Conservation (phyloP, 2,888 invertebrate genomes). For the Aquatica leii region DNA sequence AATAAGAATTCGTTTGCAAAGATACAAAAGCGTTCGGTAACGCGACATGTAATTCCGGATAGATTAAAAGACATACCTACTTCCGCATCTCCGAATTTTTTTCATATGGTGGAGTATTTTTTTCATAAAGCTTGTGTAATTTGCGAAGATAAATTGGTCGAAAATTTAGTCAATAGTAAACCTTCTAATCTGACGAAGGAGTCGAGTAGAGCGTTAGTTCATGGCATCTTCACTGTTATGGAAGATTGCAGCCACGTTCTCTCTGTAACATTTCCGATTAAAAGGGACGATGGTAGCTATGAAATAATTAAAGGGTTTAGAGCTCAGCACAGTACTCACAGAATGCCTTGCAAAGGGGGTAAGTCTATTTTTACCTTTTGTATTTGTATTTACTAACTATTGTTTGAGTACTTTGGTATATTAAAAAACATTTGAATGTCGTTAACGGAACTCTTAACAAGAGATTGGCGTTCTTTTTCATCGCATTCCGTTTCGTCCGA, state of each 20-base stretch:
- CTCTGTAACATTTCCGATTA: constrained; percentile 93
- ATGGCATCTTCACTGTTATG: constrained; percentile 94
- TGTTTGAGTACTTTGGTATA: too few species aligned
- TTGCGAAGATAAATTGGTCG: constrained; percentile 88
- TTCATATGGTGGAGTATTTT: constrained; percentile 99
- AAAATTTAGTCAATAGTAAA: constrained; percentile 74
- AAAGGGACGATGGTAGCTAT: constrained; percentile 95
- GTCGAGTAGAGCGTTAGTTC: constrained; percentile 92
- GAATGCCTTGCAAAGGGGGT: constrained; percentile 99
- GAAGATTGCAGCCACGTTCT: constrained; percentile 94
- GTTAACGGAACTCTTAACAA: too few species aligned
- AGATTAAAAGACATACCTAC: constrained; percentile 81
- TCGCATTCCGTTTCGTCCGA: too few species aligned
- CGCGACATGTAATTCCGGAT: constrained; percentile 79
- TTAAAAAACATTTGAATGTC: too few species aligned
- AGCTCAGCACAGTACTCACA: constrained; percentile 97
- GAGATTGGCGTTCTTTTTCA: too few species aligned
- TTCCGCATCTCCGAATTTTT: constrained; percentile 86
- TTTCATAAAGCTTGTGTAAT: constrained; percentile 95
- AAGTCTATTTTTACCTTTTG: constrained; percentile 62
- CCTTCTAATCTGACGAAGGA: constrained; percentile 71
- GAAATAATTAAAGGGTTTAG: constrained; percentile 98
- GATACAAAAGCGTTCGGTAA: too few species aligned
- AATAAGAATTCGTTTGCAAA: too few species aligned
- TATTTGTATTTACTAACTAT: too few species aligned